Evolutionary conservation across 2,113 vertebrate species (phyloP).

Genomic region (Chlamydotis undulata): DNA sequence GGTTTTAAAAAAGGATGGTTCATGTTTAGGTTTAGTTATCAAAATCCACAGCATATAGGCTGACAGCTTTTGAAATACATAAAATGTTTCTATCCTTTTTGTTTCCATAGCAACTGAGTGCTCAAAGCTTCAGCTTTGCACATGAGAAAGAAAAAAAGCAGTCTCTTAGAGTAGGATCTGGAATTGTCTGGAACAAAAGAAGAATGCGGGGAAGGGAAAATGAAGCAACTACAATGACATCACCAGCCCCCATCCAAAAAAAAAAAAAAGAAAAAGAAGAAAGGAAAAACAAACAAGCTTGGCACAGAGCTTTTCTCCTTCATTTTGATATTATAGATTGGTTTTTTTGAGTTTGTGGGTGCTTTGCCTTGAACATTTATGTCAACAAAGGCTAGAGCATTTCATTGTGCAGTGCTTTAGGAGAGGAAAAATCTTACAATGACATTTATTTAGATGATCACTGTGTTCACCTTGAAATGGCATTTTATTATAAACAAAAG

Average conservation of each 20-base stretch:
- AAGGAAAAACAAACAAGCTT: not conserved
- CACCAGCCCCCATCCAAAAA: not conserved
- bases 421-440: not conserved
- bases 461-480: not conserved
- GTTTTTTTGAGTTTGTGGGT: not conserved
- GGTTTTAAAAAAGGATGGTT: slow-evolving; percentile 51
- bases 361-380: slow-evolving; percentile 8
- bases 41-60: slow-evolving; percentile 79
- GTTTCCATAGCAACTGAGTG: slow-evolving; percentile 83
- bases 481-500: not conserved
- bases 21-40: slow-evolving; percentile 80
- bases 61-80: slow-evolving; percentile 83
- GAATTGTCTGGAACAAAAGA: slow-evolving; percentile 77
- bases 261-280: not conserved
- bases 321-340: not conserved
- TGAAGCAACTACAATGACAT: slow-evolving; percentile 17
- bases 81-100: slow-evolving; percentile 79
- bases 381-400: not conserved
- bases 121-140: slow-evolving; percentile 77
- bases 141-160: slow-evolving; percentile 58
- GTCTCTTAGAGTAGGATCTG: slow-evolving; percentile 58
- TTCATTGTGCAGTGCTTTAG: not conserved
- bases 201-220: slow-evolving; percentile 60
- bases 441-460: not conserved
- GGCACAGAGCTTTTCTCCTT: not conserved